A percentile compares a stretch with the other conserved stretches of the same genome.
Evolutionary conservation across 2,797 vertebrate species (phyloP).

Genomic region (Hypotaenidia okinawae): DNA sequence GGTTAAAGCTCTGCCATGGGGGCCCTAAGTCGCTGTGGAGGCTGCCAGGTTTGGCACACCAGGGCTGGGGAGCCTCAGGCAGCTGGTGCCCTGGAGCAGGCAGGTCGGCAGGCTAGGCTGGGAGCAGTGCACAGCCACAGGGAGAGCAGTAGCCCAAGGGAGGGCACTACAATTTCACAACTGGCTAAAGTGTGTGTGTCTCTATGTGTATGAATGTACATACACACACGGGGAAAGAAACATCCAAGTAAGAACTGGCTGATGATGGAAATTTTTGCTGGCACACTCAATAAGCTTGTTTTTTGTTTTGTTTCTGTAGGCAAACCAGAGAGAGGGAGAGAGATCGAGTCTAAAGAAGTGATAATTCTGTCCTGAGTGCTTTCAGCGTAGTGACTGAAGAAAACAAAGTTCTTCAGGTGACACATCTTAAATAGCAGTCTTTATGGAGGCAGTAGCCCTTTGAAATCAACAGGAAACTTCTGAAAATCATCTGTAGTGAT

Average conservation of each 20-base stretch:
- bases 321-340: not conserved
- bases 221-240: fast-evolving
- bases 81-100: not conserved
- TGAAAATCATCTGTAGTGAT: not conserved
- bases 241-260: not conserved
- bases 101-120: not conserved
- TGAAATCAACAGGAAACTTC: not conserved
- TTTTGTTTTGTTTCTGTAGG: not conserved
- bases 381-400: not conserved
- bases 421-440: not conserved
- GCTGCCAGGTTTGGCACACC: not conserved
- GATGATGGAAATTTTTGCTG: not conserved
- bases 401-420: not conserved
- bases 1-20: not conserved
- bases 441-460: not conserved
- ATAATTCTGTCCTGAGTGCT: not conserved
- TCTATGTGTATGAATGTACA: fast-evolving
- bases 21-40: not conserved
- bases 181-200: not conserved
- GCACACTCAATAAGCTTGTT: not conserved
- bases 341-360: not conserved
- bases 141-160: not conserved
- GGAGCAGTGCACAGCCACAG: not conserved
- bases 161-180: not conserved
- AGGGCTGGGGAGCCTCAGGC: not conserved